phyloP scores from a whole-genome alignment of 2,888 invertebrate genomes.

The Xylota sylvarum region DNA sequence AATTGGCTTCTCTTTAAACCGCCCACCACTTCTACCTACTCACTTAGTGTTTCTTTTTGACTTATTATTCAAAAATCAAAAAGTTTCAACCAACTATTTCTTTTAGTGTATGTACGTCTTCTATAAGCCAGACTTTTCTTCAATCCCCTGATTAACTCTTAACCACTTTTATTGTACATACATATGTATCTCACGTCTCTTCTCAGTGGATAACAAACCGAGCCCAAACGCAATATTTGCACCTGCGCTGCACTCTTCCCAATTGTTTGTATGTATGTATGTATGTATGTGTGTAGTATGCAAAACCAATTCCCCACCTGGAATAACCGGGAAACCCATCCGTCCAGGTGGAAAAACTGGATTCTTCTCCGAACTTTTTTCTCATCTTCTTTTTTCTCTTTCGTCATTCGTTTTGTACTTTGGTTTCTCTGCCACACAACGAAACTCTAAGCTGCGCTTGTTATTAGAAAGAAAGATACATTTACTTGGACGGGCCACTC shows the following conservation, averaged over 20 bases:
- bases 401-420: constrained; percentile 20
- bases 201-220: not conserved
- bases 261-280: not conserved
- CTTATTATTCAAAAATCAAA: too few relatives aligned
- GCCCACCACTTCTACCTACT: too few relatives aligned
- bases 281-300: not conserved
- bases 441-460: constrained; percentile 38
- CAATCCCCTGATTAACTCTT: not conserved
- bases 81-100: not conserved
- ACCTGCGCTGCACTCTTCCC: constrained; percentile 39
- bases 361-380: constrained; percentile 46
- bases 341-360: constrained; percentile 67
- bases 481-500: constrained; percentile 32
- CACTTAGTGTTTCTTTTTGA: too few relatives aligned
- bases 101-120: constrained; percentile 40
- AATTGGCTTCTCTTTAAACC: too few relatives aligned
- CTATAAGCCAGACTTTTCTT: not conserved
- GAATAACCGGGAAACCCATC: constrained; percentile 42
- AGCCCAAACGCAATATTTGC: not conserved
- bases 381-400: constrained; percentile 37
- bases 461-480: constrained; percentile 63
- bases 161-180: not conserved
- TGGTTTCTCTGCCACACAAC: constrained; percentile 7
- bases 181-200: not conserved
- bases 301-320: constrained; percentile 16